Evolutionary conservation across 2,113 vertebrate genomes (phyloP).

Genomic region (Rousettus leschenaultii): DNA sequence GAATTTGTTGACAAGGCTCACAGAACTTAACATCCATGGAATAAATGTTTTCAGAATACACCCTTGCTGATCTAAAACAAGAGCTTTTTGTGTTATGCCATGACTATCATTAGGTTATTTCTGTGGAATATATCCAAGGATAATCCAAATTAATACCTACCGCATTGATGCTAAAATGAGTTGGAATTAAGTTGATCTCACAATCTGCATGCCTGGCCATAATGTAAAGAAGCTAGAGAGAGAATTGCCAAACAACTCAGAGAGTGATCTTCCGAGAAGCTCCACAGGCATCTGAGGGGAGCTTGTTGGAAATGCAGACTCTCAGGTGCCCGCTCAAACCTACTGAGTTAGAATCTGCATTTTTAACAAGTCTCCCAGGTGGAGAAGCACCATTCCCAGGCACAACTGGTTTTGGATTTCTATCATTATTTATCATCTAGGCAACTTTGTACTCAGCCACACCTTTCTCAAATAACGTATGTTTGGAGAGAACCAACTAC

Average conservation of each 20-base stretch:
- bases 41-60: background rate
- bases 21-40: background rate
- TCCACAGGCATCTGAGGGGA: background rate
- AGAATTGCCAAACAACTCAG: too few relatives aligned
- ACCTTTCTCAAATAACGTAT: background rate
- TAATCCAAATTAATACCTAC: background rate
- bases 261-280: background rate
- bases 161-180: background rate
- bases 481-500: background rate
- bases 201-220: background rate
- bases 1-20: background rate
- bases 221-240: background rate
- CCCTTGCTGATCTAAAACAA: conserved; percentile 40
- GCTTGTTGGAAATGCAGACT: background rate
- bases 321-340: background rate
- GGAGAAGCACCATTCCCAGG: background rate
- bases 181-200: background rate
- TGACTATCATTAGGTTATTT: background rate
- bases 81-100: fast-evolving
- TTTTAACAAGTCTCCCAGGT: background rate
- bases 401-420: background rate
- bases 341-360: background rate
- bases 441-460: background rate
- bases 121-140: background rate
- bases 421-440: background rate